These are phyloP conservation scores for Rhabdomys pumilio DNA, from an alignment of 2,797 vertebrate species.

Conservation along the genomic window DNA sequence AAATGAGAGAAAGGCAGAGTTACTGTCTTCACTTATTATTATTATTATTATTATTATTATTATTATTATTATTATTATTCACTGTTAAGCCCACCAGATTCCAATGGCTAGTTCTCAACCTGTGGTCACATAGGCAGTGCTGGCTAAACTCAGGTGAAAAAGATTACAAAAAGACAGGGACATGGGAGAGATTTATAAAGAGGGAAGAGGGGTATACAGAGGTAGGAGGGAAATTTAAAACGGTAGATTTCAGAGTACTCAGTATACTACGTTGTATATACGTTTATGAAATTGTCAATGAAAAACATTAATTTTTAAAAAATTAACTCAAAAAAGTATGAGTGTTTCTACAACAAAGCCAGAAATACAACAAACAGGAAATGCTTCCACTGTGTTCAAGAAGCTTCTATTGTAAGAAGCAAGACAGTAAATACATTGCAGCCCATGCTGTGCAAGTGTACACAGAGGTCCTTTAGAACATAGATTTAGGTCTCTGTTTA, in stretches of 20 bases:
- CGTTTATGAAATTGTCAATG: neutral
- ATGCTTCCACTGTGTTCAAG: neutral
- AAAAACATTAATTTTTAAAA: neutral
- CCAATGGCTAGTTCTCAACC: neutral
- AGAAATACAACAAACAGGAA: conserved; percentile 46
- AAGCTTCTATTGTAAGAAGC: neutral
- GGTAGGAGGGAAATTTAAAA: neutral
- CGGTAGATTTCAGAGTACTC: neutral
- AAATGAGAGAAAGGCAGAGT: neutral
- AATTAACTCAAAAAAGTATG: conserved; percentile 38
- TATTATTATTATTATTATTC: too few relatives aligned
- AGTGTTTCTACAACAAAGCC: conserved; percentile 11
- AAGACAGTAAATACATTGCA: neutral
- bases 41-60: too few relatives aligned
- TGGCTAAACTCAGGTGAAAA: neutral
- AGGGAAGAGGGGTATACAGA: neutral
- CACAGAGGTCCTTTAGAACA: neutral
- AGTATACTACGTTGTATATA: neutral
- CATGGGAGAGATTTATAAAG: neutral
- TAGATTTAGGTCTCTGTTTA: neutral
- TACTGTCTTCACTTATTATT: neutral
- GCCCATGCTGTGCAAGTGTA: neutral
- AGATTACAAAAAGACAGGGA: neutral
- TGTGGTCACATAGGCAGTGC: neutral
- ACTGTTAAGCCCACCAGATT: neutral